Evolutionary conservation across 1,140 invertebrate genomes (phyloP).

Genomic region (Stegodyphus dumicola): DNA sequence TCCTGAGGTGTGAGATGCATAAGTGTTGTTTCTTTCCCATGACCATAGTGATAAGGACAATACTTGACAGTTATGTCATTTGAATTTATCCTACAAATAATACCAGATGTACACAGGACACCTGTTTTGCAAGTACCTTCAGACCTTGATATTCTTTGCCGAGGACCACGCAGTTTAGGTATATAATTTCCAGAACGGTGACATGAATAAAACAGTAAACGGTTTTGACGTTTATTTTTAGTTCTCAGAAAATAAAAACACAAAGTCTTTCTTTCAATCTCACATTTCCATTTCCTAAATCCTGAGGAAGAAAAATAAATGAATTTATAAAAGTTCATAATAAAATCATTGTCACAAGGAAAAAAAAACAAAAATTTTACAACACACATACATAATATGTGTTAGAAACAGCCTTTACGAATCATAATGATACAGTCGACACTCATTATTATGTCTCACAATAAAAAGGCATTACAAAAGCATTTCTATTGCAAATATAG

Average conservation of each 20-base stretch:
- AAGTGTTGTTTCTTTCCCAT: constrained; percentile 37
- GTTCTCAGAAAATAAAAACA: background rate
- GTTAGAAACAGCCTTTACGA: too few species aligned
- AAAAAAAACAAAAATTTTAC: too few species aligned
- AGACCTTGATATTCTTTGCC: constrained; percentile 8
- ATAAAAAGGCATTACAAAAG: too few species aligned
- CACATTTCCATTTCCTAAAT: constrained; percentile 19
- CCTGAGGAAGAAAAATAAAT: background rate
- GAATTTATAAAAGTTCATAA: too few species aligned
- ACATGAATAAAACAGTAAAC: background rate
- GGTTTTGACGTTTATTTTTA: background rate
- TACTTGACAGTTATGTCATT: background rate
- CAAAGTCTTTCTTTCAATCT: constrained; percentile 6
- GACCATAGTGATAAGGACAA: constrained; percentile 27
- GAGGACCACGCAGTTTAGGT: background rate
- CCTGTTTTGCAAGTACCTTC: constrained; percentile 18
- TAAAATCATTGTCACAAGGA: too few species aligned
- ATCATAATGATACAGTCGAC: too few species aligned
- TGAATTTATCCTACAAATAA: background rate
- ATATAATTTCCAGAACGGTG: constrained; percentile 21
- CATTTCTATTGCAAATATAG: too few species aligned
- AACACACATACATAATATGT: too few species aligned
- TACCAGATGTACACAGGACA: constrained; percentile 11
- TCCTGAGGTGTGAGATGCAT: constrained; percentile 17
- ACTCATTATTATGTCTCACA: too few species aligned